phyloP scores from a whole-genome alignment of 2,888 invertebrate genomes.

The Nemapogon koenigi region DNA sequence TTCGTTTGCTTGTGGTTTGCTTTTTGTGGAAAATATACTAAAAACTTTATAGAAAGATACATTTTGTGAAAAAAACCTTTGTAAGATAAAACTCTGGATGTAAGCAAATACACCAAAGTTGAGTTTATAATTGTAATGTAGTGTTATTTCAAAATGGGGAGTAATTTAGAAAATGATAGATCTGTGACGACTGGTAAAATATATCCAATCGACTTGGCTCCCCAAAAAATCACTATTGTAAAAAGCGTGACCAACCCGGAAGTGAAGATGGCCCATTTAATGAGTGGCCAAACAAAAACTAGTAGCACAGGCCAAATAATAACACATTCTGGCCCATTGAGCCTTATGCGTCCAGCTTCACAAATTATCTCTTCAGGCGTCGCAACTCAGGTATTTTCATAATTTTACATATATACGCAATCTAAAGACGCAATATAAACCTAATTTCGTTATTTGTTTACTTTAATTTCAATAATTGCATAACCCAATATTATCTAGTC shows the following conservation, averaged over 20 bases:
- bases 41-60: no score
- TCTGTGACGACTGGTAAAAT: conserved; percentile 62
- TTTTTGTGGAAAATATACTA: no score
- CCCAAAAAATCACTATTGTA: conserved; percentile 58
- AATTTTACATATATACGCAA: not conserved
- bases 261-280: conserved; percentile 55
- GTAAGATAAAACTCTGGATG: no score
- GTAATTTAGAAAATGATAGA: conserved; percentile 61
- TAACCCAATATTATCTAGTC: no score
- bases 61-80: no score
- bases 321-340: conserved; percentile 41
- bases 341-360: conserved; percentile 50
- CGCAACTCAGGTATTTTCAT: conserved; percentile 39
- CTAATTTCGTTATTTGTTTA: no score
- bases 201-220: conserved; percentile 62
- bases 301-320: conserved; percentile 42
- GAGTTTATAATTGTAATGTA: conserved; percentile 1
- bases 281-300: conserved; percentile 44
- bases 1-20: no score
- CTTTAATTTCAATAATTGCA: no score
- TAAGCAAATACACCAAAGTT: no score
- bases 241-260: conserved; percentile 51
- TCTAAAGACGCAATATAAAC: no score
- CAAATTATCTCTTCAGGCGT: conserved; percentile 53
- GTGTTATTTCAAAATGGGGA: conserved; percentile 36